Base-by-base conservation (phyloP, 1,140 invertebrate genomes). In the Leptopilina clavipes region DNA sequence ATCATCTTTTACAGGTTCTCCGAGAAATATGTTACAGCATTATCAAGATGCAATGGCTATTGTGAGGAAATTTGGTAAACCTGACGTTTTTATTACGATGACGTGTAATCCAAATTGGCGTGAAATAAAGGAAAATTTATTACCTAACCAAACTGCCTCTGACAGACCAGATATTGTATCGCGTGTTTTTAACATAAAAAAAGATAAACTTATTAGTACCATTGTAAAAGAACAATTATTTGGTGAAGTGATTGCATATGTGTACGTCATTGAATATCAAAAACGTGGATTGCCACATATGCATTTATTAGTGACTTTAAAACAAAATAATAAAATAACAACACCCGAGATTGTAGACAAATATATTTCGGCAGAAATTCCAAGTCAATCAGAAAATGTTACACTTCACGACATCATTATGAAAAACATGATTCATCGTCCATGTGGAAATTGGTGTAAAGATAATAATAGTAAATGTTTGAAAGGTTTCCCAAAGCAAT, bases 211-310 rank as follows among this genome's bases (percentile, higher is more conserved):
- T 10, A n/a, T 65, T n/a, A 17, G 37, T 17, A 31, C 37, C 7
- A 65, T 74, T 44, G 31, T 17, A 8, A 14, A 25, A 18, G 6
- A 73, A 73, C 1, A 52, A 22, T 31, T 73, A 14, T 85, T 89
- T 80, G 88, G 90, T n/a, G 75, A 80, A 65, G 78, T 83, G 17
- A 31, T 73, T 14, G 89, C 86, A 48, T 85, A 79, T 65, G 80
- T 90, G 79, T 87, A 88, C 72, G 77, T 84, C 9, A 81, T 91
- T 43, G 90, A 92, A 81, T 92, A 86, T 75, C 91, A 92, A 80
- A 92, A 92, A 81, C 79, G 89, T 78, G 90, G 91, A 5, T 77
- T 90, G n/a, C 89, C 90, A 0, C 90, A 91, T 82, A 76, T 75
- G 0, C 91, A 25, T 56, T 76, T 10, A 71, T n/a, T 76, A 18